These are phyloP conservation scores for Drosophila parthenogenetica DNA, from an alignment of 2,888 invertebrate genomes.

Conservation along the genomic window DNA sequence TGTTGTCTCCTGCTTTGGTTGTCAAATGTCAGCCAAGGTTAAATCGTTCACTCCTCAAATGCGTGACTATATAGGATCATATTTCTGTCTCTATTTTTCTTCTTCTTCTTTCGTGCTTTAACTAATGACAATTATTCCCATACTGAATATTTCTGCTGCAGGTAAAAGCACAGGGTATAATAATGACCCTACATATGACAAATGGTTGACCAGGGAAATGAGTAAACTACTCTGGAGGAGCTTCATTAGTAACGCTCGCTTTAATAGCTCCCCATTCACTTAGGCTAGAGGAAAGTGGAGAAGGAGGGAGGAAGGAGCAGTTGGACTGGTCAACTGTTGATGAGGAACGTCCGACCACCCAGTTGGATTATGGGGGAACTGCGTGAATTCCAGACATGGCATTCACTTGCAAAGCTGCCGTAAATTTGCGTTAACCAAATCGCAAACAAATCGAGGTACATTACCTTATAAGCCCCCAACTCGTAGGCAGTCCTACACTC, in stretches of 20 bases:
- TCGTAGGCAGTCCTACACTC: slow-evolving; percentile 29
- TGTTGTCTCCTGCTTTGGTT: slow-evolving; percentile 39
- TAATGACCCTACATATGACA: slow-evolving; percentile 54
- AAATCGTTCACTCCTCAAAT: slow-evolving; percentile 54
- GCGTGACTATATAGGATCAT: slow-evolving; percentile 44
- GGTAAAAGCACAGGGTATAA: slow-evolving; percentile 31
- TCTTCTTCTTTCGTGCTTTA: background rate
- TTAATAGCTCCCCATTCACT: slow-evolving; percentile 49
- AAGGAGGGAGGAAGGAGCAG: slow-evolving; percentile 5
- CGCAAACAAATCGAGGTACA: slow-evolving; percentile 73
- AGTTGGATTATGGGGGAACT: slow-evolving; percentile 32
- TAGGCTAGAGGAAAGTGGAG: background rate
- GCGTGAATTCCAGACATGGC: slow-evolving; percentile 33
- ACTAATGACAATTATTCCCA: slow-evolving; percentile 70
- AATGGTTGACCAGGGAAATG: slow-evolving; percentile 41
- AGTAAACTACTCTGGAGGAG: slow-evolving; percentile 23
- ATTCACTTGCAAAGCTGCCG: slow-evolving; percentile 41
- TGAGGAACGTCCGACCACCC: slow-evolving; percentile 59
- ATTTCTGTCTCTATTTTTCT: background rate
- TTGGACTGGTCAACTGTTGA: slow-evolving; percentile 14
- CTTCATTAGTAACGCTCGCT: slow-evolving; percentile 36
- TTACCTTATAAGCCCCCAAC: slow-evolving; percentile 60
- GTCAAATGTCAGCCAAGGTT: slow-evolving; percentile 63
- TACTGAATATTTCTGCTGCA: slow-evolving; percentile 37
- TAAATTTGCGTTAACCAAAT: slow-evolving; percentile 75